Evolutionary conservation across 2,113 vertebrate genomes (phyloP).

Genomic region (Pimephales promelas): DNA sequence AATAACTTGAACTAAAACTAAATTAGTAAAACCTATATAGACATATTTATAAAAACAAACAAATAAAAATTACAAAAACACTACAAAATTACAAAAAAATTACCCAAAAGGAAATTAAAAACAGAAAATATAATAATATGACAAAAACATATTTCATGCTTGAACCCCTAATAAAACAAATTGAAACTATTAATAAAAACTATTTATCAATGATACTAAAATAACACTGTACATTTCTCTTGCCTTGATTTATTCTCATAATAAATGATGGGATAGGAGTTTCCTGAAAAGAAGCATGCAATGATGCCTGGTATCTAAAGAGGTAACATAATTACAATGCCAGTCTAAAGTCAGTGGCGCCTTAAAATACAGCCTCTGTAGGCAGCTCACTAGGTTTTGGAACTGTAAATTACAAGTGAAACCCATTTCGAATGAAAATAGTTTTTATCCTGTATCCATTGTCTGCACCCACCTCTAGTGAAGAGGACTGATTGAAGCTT

Average conservation of each 20-base stretch:
- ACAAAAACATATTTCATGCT: too few species aligned
- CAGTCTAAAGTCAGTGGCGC: not conserved
- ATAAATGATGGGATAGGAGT: not conserved
- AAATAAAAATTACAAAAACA: not conserved
- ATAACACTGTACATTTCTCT: not conserved
- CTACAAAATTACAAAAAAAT: not conserved
- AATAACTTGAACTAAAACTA: not conserved
- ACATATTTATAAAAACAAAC: not conserved
- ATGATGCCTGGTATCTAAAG: not conserved
- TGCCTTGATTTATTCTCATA: not conserved
- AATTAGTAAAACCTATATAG: not conserved
- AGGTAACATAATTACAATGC: not conserved
- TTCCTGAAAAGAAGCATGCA: not conserved
- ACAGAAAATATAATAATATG: not conserved
- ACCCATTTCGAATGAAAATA: not conserved
- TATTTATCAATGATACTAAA: too few species aligned
- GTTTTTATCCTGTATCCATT: not conserved
- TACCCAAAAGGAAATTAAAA: too few species aligned
- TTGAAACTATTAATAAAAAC: not conserved
- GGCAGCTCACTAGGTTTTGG: not conserved
- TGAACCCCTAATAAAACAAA: not conserved
- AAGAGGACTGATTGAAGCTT: constrained; percentile 92
- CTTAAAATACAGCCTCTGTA: not conserved
- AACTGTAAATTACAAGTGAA: constrained; percentile 5
- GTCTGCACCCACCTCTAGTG: constrained; percentile 82